A percentile compares a stretch with the other conserved stretches of the same genome.
Evolutionary conservation across 2,113 vertebrate genomes (phyloP).

Genomic region (Tragelaphus scriptus): DNA sequence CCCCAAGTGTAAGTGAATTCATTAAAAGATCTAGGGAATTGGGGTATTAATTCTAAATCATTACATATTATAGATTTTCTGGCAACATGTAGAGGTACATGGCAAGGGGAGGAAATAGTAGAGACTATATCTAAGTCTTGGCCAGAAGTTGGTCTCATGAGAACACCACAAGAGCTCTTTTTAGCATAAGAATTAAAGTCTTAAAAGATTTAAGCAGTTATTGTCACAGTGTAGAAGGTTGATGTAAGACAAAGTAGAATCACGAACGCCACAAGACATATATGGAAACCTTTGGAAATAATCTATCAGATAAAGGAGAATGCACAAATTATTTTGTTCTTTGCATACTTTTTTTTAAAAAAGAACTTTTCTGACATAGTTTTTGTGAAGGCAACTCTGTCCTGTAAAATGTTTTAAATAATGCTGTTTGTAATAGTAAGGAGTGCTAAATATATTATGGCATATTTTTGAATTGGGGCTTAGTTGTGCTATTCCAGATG

Average conservation of each 20-base stretch:
- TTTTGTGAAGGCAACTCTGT: slow-evolving; percentile 15
- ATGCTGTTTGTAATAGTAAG: slow-evolving; percentile 22
- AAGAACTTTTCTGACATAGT: background rate
- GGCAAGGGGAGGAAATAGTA: slow-evolving; percentile 67
- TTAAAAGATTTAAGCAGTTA: background rate
- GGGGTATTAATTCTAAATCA: slow-evolving; percentile 85
- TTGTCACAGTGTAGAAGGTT: slow-evolving; percentile 25
- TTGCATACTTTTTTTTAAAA: background rate
- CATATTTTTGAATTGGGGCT: background rate
- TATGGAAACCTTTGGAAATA: background rate
- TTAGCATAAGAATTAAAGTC: slow-evolving; percentile 38
- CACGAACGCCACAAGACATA: background rate
- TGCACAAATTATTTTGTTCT: background rate
- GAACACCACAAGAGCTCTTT: slow-evolving; percentile 48
- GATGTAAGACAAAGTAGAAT: slow-evolving; percentile 32
- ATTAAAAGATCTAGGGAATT: slow-evolving; percentile 85
- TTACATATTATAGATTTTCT: slow-evolving; percentile 84
- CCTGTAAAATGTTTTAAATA: background rate
- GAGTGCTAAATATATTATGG: background rate
- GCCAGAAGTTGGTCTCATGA: slow-evolving; percentile 49
- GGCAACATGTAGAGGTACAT: slow-evolving; percentile 75
- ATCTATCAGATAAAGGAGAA: background rate
- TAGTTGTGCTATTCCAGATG: slow-evolving; percentile 29
- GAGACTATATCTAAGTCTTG: slow-evolving; percentile 61
- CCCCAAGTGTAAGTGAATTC: slow-evolving; percentile 84